phyloP scores from a whole-genome alignment of 2,797 vertebrate species.

The Muraenolepis orangiensis region DNA sequence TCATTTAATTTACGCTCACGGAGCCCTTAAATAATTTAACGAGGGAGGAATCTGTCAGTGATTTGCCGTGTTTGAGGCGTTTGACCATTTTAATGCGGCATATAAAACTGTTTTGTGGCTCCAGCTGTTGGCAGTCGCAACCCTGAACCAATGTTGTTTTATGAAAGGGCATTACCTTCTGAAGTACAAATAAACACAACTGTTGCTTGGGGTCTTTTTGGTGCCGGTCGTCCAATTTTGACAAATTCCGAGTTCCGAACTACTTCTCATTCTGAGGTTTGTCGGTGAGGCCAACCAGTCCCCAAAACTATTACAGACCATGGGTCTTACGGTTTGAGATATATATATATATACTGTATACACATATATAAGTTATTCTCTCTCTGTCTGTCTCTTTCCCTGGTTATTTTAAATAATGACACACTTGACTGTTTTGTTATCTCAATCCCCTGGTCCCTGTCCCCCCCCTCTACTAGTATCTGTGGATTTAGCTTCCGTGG shows the following conservation, averaged over 20 bases:
- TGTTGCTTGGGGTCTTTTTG: background rate
- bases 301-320: background rate
- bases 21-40: conserved; percentile 66
- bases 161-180: conserved; percentile 17
- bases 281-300: background rate
- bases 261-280: background rate
- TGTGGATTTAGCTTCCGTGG: background rate
- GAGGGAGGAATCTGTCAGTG: conserved; percentile 53
- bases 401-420: background rate
- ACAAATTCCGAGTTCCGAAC: background rate
- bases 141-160: background rate
- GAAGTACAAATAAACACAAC: conserved; percentile 27
- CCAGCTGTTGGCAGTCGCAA: conserved; percentile 54
- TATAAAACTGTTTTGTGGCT: conserved; percentile 60
- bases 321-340: background rate
- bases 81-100: conserved; percentile 67
- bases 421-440: background rate
- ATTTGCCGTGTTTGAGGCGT: conserved; percentile 61
- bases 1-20: conserved; percentile 54
- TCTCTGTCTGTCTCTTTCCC: background rate
- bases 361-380: too few relatives aligned
- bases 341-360: background rate
- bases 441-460: too few relatives aligned
- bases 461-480: too few relatives aligned
- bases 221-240: background rate